Base-by-base conservation (phyloP, 2,113 vertebrate genomes). In the Prunella himalayana region DNA sequence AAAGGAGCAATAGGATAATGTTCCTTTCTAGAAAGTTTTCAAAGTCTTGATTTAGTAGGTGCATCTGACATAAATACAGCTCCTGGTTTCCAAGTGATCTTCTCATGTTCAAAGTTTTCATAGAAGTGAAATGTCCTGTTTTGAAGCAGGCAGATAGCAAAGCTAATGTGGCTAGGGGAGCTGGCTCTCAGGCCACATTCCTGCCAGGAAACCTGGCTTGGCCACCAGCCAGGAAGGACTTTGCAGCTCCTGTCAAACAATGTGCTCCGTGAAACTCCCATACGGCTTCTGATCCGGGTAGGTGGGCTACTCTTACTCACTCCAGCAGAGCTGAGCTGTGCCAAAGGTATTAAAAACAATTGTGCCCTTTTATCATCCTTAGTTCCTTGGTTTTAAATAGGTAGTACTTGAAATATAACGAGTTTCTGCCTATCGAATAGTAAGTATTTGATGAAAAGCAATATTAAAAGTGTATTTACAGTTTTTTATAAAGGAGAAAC, bases 251-350 rank as follows among this genome's bases (percentile, higher is more conserved):
- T 86, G 86, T 92, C 85, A 72, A 82, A 86, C 0, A n/a, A 68
- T 77, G 92, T 77, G 82, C 82, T 92, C 80, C 1, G 7, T 2
- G 10, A 69, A 86, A 23, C 56, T 86, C 53, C 44, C 4, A 3
- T n/a, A 21, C 0, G 0, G 37, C 70, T 94, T 90, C 79, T 90
- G 85, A 71, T 96, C 93, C 0, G 0, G 16, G 90, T 96, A 95
- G 92, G 94, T 97, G 95, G 96, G 90, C 94, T 93, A 31, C 69
- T 75, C 56, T 75, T 23, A 42, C 17, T 80, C 75, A 56, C 50
- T 81, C 72, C 6, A 3, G 41, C 4, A 14, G 41, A 93, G 69
- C 76, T 66, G 71, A 92, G 68, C 51, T 0, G 0, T 83, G 68
- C 92, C 92, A 92, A 68, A 86, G 44, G 31, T 45, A 64, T 78